phyloP scores from a whole-genome alignment of 2,113 vertebrate species.

The Ia io region DNA sequence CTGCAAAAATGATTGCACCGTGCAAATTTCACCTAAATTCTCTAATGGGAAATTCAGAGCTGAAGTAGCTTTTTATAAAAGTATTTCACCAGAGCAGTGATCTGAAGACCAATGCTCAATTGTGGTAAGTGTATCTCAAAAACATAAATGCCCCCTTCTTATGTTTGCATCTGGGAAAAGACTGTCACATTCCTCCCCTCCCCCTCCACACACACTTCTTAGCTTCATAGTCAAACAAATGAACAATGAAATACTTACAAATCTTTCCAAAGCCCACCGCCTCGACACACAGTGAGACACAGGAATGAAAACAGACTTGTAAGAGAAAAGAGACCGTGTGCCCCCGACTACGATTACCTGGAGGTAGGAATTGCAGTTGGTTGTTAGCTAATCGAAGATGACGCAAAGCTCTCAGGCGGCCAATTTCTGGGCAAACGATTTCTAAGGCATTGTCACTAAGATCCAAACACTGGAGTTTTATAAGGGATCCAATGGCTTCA shows the following conservation, averaged over 20 bases:
- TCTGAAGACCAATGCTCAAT: neutral
- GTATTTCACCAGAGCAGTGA: neutral
- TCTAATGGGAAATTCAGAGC: neutral
- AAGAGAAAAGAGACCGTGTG: neutral
- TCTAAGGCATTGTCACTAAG: constrained; percentile 96
- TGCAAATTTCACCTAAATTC: neutral
- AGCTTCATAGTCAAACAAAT: constrained; percentile 15
- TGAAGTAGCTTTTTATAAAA: neutral
- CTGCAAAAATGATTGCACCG: neutral
- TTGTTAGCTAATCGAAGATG: constrained; percentile 95
- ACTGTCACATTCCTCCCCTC: neutral
- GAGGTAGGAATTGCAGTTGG: constrained; percentile 91
- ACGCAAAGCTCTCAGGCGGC: constrained; percentile 91
- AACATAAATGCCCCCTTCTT: neutral
- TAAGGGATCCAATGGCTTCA: constrained; percentile 92
- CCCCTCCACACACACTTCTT: neutral
- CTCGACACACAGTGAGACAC: neutral
- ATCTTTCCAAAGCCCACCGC: neutral
- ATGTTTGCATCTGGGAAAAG: neutral
- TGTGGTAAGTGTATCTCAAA: neutral
- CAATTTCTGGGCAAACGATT: constrained; percentile 94
- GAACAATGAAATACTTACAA: neutral
- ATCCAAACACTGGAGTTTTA: constrained; percentile 94
- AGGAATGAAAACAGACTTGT: neutral
- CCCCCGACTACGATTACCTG: constrained; percentile 79